Evolutionary conservation across 2,113 vertebrate species (phyloP).

Genomic region (Nematolebias whitei): DNA sequence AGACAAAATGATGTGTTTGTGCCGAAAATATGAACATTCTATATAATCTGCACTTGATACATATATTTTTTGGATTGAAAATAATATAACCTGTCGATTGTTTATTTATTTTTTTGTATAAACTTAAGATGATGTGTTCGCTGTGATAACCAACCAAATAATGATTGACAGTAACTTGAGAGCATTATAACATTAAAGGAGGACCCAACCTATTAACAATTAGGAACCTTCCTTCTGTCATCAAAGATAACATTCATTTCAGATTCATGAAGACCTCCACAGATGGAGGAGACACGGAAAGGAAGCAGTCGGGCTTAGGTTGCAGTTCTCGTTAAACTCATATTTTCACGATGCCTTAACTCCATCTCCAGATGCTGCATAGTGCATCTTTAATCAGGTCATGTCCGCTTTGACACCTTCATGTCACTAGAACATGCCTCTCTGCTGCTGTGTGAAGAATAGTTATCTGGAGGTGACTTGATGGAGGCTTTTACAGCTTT

Average conservation of each 20-base stretch:
- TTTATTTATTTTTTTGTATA: no score
- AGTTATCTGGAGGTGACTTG: slow-evolving; percentile 41
- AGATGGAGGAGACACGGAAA: neutral
- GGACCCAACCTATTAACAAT: slow-evolving; percentile 12
- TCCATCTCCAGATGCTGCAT: slow-evolving; percentile 36
- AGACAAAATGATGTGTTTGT: no score
- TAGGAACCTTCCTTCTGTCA: neutral
- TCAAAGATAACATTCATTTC: neutral
- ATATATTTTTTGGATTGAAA: neutral
- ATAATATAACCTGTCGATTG: neutral
- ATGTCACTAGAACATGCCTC: slow-evolving; percentile 50
- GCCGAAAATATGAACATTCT: neutral
- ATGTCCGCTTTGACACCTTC: slow-evolving; percentile 53
- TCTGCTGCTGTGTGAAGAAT: slow-evolving; percentile 47
- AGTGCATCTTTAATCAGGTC: slow-evolving; percentile 68
- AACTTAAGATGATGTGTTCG: neutral
- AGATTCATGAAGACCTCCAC: neutral
- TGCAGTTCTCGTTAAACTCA: slow-evolving; percentile 41
- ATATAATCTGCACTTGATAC: neutral
- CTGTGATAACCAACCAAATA: neutral
- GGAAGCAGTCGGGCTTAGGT: slow-evolving; percentile 33
- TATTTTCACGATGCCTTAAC: slow-evolving; percentile 44
- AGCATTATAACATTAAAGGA: neutral
- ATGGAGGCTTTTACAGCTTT: slow-evolving; percentile 35
- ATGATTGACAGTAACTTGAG: slow-evolving; percentile 11